These are phyloP conservation scores for Bambusicola thoracicus DNA, from an alignment of 2,113 vertebrate genomes.

Conservation along the genomic window DNA sequence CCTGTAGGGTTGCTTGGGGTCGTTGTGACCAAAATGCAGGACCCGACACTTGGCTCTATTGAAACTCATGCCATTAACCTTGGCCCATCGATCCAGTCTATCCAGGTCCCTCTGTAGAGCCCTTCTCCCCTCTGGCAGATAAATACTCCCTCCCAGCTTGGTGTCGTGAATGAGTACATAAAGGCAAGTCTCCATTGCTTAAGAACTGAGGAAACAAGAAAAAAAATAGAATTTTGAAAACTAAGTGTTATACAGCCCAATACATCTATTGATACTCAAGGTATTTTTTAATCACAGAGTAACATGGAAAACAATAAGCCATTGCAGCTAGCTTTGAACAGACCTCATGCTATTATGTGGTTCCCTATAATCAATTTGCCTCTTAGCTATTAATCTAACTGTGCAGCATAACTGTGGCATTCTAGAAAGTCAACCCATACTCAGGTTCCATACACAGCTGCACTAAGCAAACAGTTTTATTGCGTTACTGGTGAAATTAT, in stretches of 20 bases:
- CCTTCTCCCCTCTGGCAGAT: too few species aligned
- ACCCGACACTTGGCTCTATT: too few species aligned
- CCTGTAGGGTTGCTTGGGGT: too few species aligned
- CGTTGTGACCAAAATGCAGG: too few species aligned
- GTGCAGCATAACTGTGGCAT: background rate
- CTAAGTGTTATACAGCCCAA: background rate
- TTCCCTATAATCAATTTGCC: background rate
- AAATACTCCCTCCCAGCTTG: too few species aligned
- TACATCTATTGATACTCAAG: background rate
- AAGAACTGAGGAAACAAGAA: background rate
- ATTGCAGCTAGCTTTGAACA: background rate
- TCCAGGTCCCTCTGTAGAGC: too few species aligned
- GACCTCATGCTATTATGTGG: background rate
- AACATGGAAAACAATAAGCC: slow-evolving; percentile 8
- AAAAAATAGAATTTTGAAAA: slow-evolving; percentile 10
- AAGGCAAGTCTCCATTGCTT: background rate
- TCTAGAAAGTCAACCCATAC: background rate
- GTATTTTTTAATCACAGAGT: background rate
- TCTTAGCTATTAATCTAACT: background rate
- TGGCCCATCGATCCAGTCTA: too few species aligned
- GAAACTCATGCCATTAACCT: too few species aligned
- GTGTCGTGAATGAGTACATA: background rate
- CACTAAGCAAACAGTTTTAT: background rate
- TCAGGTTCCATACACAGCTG: background rate
- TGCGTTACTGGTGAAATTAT: background rate